Evolutionary conservation across 30 jellyfish, hydroid and myxozoan species (phyloP).

Genomic region (Sanderia malayensis): DNA sequence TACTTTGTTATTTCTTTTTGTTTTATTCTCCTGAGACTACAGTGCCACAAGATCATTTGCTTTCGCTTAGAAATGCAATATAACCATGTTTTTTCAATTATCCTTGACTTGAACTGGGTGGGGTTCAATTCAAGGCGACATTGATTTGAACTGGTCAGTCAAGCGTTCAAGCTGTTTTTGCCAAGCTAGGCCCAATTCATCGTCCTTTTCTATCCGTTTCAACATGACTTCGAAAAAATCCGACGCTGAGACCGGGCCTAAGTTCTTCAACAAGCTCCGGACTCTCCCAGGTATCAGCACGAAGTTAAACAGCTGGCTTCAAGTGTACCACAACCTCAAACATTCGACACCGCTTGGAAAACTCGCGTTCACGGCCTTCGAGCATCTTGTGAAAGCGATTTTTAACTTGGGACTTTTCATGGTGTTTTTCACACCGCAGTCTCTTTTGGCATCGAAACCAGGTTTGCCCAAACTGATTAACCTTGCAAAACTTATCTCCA

Average conservation of each 20-base stretch:
- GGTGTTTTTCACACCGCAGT: neutral
- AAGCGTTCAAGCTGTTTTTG: no score
- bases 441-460: constrained; percentile 7
- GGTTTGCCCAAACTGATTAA: constrained; percentile 14
- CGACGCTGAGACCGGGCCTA: neutral
- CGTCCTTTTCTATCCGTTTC: no score
- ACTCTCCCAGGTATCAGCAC: constrained; percentile 12
- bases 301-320: neutral
- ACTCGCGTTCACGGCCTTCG: constrained; percentile 11
- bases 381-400: neutral
- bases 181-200: no score
- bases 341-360: constrained; percentile 3
- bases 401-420: constrained; percentile 6
- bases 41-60: no score
- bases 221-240: neutral
- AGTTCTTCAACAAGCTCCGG: constrained; percentile 10
- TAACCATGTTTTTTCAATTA: no score
- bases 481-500: no score
- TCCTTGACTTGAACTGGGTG: no score
- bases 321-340: constrained; percentile 14
- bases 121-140: no score
- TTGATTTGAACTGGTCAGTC: no score
- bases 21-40: no score
- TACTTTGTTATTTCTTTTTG: no score
- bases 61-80: no score